These are phyloP conservation scores for Xestia xanthographa DNA, from an alignment of 2,888 invertebrate genomes.

Conservation along the genomic window DNA sequence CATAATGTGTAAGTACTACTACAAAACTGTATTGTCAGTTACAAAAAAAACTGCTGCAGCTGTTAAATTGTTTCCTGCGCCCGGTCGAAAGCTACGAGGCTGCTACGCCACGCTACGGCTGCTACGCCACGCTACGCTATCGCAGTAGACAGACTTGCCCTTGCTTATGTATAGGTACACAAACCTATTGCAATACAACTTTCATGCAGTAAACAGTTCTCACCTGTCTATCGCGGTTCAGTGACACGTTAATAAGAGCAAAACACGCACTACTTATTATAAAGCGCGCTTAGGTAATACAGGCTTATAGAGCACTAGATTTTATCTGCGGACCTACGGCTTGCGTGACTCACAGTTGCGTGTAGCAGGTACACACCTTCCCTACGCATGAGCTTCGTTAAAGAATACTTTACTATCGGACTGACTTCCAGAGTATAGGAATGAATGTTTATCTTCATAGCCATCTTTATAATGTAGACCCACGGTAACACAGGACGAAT, in stretches of 20 bases:
- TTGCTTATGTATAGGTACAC: no score
- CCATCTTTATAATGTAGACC: background rate
- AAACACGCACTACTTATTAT: background rate
- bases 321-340: background rate
- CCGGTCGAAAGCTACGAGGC: background rate
- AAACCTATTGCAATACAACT: background rate
- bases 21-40: background rate
- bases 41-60: background rate
- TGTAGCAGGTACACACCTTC: background rate
- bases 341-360: background rate
- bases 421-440: background rate
- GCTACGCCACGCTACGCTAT: background rate
- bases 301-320: background rate
- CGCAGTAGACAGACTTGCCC: background rate
- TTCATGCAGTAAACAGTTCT: conserved; percentile 1
- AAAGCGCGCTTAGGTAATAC: background rate
- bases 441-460: background rate
- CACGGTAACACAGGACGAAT: no score
- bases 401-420: background rate
- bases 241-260: conserved; percentile 1
- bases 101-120: background rate
- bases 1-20: background rate
- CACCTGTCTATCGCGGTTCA: background rate
- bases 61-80: background rate
- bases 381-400: background rate